A percentile compares a stretch with the other conserved stretches of the same genome.
Evolutionary conservation across 2,797 vertebrate genomes (phyloP).

Genomic region (Phataginus tricuspis): DNA sequence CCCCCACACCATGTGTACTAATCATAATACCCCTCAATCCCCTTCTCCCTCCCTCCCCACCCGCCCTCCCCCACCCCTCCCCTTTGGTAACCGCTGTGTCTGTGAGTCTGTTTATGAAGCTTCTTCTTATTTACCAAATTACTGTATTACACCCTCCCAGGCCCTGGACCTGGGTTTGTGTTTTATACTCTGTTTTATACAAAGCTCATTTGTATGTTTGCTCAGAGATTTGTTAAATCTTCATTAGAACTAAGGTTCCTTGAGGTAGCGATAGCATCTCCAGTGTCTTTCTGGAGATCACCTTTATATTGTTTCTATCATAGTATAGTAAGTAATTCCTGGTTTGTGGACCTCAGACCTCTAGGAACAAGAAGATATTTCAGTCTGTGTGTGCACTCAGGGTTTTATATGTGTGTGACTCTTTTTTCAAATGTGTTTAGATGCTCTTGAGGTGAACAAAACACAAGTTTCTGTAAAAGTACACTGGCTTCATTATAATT

Average conservation of each 20-base stretch:
- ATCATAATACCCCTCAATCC: too few relatives aligned
- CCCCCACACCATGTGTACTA: too few relatives aligned
- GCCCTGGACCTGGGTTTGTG: neutral
- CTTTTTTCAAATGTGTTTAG: neutral
- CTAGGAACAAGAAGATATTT: neutral
- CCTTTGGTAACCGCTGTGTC: too few relatives aligned
- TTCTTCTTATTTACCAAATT: neutral
- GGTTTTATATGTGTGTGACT: neutral
- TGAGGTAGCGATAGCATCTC: neutral
- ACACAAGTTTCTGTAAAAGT: neutral
- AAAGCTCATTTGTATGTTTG: neutral
- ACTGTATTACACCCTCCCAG: neutral
- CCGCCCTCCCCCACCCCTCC: too few relatives aligned
- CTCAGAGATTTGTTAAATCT: neutral
- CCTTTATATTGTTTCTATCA: neutral
- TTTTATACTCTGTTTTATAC: neutral
- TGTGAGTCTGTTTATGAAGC: neutral
- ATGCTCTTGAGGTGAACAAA: neutral
- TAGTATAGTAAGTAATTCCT: neutral
- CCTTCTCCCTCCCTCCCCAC: too few relatives aligned
- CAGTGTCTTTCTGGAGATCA: neutral
- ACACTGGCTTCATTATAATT: neutral
- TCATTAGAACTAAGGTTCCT: neutral
- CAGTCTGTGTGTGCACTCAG: fast-evolving
- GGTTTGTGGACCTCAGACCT: neutral